Evolutionary conservation across 2,888 invertebrate species (phyloP), one percentile per base, ranked within the genome.

Genomic region (Suillia variegata): DNA sequence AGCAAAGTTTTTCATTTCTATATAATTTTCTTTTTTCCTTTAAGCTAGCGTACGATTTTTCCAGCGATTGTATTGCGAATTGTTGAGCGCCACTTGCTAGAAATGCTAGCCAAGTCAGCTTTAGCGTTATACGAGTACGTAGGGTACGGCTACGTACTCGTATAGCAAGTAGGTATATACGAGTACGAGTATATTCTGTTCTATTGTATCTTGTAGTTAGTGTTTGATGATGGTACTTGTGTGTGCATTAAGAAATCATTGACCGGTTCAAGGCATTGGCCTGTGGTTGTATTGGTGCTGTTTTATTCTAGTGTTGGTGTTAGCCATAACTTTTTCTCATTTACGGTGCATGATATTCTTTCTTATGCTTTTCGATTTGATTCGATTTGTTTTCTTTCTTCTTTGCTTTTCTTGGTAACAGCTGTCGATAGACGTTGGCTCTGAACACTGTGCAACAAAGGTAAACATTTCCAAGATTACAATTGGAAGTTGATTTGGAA

Each of bases 231-330:
- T 63, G 59, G 55, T n/a, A n/a, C n/a, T n/a, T n/a, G n/a, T n/a
- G n/a, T n/a, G n/a, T 62, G 65, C 68, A 74, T 70, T 74, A 73
- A 71, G 67, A 74, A 74, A 75, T 72, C 76, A 76, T 70, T 76
- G 76, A 76, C 77, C 74, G 77, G 66, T 70, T 62, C 67, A 67
- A 76, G 74, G 76, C 74, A 74, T 73, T 71, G 76, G 73, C 77
- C 74, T 69, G 12, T 50, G 20, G 48, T n/a, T n/a, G 26, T 24
- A 50, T 3, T n/a, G 26, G 24, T 50, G 24, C 45, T 26, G 8
- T 13, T 8, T 4, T 8, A 4, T 38, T 8, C 15, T n/a, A n/a
- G 38, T 38, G 8, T 8, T 38, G 8, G 38, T 38, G 38, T 8
- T n/a, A 38, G 38, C n/a, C 38, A n/a, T 31, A n/a, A n/a, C n/a